Percentiles rank a stretch among this genome's conserved stretches.
These are phyloP conservation scores for Eulacestoma nigropectus DNA, from an alignment of 2,113 vertebrate species.

Conservation along the genomic window DNA sequence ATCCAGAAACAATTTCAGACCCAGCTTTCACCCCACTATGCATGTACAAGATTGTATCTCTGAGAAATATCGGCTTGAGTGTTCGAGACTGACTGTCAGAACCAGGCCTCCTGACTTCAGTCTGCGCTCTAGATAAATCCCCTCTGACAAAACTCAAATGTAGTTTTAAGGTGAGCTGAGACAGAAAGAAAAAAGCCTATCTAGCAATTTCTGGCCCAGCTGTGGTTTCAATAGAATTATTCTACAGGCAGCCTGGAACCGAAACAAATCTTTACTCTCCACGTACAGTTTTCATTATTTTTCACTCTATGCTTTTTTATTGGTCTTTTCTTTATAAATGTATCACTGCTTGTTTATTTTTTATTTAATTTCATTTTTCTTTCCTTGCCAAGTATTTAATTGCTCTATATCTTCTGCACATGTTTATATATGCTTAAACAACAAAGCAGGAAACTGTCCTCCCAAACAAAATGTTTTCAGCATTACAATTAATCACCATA, in stretches of 20 bases:
- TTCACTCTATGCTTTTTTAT: not conserved
- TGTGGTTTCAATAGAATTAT: not conserved
- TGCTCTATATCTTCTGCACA: not conserved
- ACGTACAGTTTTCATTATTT: not conserved
- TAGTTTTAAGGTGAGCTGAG: not conserved
- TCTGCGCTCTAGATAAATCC: not conserved
- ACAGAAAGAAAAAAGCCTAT: not conserved
- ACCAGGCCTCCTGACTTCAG: not conserved
- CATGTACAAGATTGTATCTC: not conserved
- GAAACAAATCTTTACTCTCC: not conserved
- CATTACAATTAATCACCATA: not conserved
- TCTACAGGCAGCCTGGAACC: not conserved
- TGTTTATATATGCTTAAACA: not conserved
- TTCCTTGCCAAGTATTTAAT: not conserved
- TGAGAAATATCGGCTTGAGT: not conserved
- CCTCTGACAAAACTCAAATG: not conserved
- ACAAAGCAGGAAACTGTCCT: not conserved
- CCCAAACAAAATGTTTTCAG: not conserved
- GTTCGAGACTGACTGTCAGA: not conserved
- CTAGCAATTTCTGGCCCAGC: not conserved
- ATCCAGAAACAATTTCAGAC: not conserved
- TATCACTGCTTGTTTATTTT: not conserved
- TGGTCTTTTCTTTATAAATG: not conserved
- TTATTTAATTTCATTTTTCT: not conserved
- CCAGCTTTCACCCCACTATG: not conserved